Evolutionary conservation across 64 coral and sea anemone species (phyloP), one percentile per base, ranked within the genome.

Genomic region (Anthopleura sola): DNA sequence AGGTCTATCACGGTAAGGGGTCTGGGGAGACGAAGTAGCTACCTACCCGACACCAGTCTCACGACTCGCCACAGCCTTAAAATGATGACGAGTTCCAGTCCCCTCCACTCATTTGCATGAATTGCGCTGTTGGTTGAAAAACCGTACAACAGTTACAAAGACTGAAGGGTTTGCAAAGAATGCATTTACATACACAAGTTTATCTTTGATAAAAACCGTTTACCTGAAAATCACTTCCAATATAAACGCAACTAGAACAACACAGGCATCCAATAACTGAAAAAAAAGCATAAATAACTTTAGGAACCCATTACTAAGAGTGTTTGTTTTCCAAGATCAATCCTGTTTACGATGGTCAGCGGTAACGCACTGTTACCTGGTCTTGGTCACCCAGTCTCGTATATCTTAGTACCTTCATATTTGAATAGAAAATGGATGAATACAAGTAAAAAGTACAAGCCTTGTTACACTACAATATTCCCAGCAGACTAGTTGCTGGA

Each of bases 1-100:
- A n/a, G n/a, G 14, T 9, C 5, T 56, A 18, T 56, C 11, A 26
- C 21, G 0, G 58, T 62, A 62, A 62, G 58, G 1, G 5, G 24
- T 6, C 58, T 62, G 58, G 21, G 21, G 58, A 62, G 8, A 62
- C 0, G 58, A 62, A 23, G 58, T 8, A 62, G n/a, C 11, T n/a
- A 62, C 21, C 23, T n/a, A 62, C 80, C 68, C 18, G 74, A 54
- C 8, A 89, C 47, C 49, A 89, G 5, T 36, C 81, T 75, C 23
- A 89, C 38, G 55, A 89, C 37, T 84, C 88, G 49, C 88, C 88
- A 89, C 18, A 89, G 28, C 36, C 88, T 80, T 54, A 89, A 60
- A 75, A 40, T 39, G 19, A 89, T 89, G 21, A 83, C 68, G 2
- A 89, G 83, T 29, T 46, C 49, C 3, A 89, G 82, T 16, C 88